Evolutionary conservation across 2,797 vertebrate genomes (phyloP).

Genomic region (Nannoperca australis): DNA sequence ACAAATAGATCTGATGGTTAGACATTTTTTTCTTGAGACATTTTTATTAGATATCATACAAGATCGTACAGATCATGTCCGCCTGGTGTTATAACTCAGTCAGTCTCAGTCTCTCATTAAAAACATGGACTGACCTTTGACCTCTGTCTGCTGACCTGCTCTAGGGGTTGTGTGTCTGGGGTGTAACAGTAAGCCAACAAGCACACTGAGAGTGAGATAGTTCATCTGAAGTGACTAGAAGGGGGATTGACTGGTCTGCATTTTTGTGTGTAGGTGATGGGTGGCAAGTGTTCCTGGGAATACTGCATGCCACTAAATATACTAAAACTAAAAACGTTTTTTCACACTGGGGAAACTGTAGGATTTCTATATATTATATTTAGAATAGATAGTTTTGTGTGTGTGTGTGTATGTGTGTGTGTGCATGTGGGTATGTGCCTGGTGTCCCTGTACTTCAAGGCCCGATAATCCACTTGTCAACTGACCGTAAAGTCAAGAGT

Average conservation of each 20-base stretch:
- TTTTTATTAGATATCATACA: conserved; percentile 21
- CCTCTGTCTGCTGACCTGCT: conserved; percentile 57
- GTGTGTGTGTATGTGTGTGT: not conserved
- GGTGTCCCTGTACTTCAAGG: conserved; percentile 57
- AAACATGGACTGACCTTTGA: conserved; percentile 54
- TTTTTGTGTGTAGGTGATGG: conserved; percentile 15
- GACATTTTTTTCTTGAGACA: not conserved
- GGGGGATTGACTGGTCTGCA: conserved; percentile 9
- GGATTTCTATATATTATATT: not conserved
- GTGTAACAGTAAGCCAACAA: conserved; percentile 44
- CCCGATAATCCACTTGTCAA: conserved; percentile 80
- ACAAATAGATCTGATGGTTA: not conserved
- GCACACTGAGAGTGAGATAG: conserved; percentile 38
- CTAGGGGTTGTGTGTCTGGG: conserved; percentile 26
- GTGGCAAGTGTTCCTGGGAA: not conserved
- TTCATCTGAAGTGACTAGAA: conserved; percentile 45
- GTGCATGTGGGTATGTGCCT: conserved; percentile 9
- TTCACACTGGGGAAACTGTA: too few species aligned
- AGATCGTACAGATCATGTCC: conserved; percentile 20
- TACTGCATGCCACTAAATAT: not conserved
- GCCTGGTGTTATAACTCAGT: conserved; percentile 35
- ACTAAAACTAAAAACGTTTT: not conserved
- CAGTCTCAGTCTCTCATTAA: conserved; percentile 52
- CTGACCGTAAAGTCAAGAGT: conserved; percentile 73
- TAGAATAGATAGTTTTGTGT: not conserved